Base-by-base conservation (phyloP, 2,797 vertebrate genomes). In the Crenichthys baileyi region DNA sequence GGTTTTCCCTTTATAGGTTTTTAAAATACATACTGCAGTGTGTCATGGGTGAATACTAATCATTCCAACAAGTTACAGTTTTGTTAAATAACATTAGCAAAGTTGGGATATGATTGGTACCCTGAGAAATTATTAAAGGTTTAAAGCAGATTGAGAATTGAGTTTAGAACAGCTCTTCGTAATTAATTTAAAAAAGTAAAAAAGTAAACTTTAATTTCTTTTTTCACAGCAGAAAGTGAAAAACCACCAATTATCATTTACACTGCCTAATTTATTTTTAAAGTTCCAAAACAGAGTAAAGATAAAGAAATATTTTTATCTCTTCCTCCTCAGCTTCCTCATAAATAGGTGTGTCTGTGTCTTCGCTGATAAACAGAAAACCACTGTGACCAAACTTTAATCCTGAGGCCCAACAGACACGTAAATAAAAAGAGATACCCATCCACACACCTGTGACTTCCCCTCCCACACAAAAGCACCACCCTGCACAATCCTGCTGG, bases 391-490 rank as follows among this genome's bases (percentile, higher is more conserved):
- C 41, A 75, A 67, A 20, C 61, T 77, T 72, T 80, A 76, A 51
- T 24, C 73, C 58, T 50, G 5, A 61, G 72, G 76, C 79, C 70
- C 61, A 61, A 77, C 39, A 83, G 68, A 72, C 81, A 63, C 31
- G 77, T 53, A 68, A 72, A 83, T n/a, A 74, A 70, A 86, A 70
- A 70, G 48, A 50, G 50, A 41, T 86, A 73, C 50, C 55, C 80
- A 81, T n/a, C 29, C 50, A 76, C 73, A 79, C 72, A 76, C 86
- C 83, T 83, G 75, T 75, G 77, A 82, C 78, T 80, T 72, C 80
- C 79, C 85, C 85, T 87, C 90, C 83, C 83, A 86, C 91, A 91
- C 86, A 87, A 89, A 93, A 89, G 86, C 87, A 63, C 39, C 81
- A 75, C 48, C 80, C 81, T 75, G 78, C 73, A 82, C 79, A 82